Evolutionary conservation across 30 jellyfish, hydroid and myxozoan species (phyloP).

Genomic region (Cassiopea xamachana): DNA sequence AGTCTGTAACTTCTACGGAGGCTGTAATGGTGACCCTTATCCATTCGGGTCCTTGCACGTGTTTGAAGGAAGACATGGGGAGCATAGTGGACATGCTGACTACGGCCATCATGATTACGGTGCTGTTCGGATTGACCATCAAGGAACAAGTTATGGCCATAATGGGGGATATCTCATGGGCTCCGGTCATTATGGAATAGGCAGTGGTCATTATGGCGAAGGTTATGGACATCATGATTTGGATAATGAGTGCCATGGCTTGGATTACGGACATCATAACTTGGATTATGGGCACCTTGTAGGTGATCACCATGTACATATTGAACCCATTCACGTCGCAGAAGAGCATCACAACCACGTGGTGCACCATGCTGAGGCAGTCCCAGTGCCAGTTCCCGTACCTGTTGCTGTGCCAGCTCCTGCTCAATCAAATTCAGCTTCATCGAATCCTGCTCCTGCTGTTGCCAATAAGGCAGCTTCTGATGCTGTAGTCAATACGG

Average conservation of each 20-base stretch:
- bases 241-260: conserved; percentile 32
- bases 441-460: conserved; percentile 38
- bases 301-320: conserved; percentile 18
- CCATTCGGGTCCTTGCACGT: conserved; percentile 75
- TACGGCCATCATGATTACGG: conserved; percentile 38
- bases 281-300: conserved; percentile 41
- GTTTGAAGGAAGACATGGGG: conserved; percentile 47
- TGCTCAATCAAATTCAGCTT: background rate
- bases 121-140: conserved; percentile 16
- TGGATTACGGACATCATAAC: conserved; percentile 45
- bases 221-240: conserved; percentile 51
- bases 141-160: conserved; percentile 31
- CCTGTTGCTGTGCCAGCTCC: conserved; percentile 64
- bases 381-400: conserved; percentile 67
- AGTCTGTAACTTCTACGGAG: conserved; percentile 38
- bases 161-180: conserved; percentile 29
- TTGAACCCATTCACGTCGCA: conserved; percentile 44
- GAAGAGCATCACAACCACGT: conserved; percentile 68
- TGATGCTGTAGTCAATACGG: conserved; percentile 38
- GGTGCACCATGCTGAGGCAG: conserved; percentile 66
- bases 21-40: conserved; percentile 51
- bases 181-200: conserved; percentile 48
- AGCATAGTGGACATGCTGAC: conserved; percentile 22
- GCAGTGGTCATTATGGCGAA: conserved; percentile 29
- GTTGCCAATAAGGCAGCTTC: conserved; percentile 58